Percentiles rank a stretch among this genome's conserved stretches.
phyloP scores from a whole-genome alignment of 2,113 vertebrate genomes.

The Hylia prasina region DNA sequence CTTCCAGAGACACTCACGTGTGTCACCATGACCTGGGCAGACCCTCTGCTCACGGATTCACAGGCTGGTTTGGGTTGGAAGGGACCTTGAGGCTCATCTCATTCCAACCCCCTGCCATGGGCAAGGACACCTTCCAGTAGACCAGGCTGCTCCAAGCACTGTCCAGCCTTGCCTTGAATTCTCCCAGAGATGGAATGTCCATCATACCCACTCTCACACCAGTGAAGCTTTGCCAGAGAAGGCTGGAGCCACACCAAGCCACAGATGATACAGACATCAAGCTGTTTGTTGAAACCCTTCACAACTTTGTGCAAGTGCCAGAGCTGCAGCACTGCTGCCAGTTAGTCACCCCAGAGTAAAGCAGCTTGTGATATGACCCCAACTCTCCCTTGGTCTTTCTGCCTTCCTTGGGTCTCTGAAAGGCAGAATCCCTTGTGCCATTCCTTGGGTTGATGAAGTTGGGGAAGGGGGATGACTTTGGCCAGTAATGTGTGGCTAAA shows the following conservation, averaged over 20 bases:
- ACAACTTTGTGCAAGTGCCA: background rate
- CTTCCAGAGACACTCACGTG: fast-evolving
- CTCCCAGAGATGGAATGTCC: background rate
- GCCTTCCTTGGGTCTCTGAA: background rate
- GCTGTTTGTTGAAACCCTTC: background rate
- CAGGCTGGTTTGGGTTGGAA: background rate
- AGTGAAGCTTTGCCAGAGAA: background rate
- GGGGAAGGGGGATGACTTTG: fast-evolving
- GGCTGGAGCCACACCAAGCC: background rate
- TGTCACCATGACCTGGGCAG: background rate
- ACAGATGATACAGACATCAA: fast-evolving
- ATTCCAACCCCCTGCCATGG: background rate
- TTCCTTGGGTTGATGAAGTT: background rate
- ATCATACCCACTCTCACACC: background rate
- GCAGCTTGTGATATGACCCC: background rate
- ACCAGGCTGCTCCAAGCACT: background rate
- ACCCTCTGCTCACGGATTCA: background rate
- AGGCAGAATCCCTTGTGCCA: background rate
- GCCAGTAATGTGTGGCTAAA: background rate
- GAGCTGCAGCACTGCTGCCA: background rate
- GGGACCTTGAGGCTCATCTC: background rate
- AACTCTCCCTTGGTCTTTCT: background rate
- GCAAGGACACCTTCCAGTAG: background rate
- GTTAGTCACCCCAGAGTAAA: background rate
- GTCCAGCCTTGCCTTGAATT: background rate